Conservation (phyloP, 2,888 invertebrate species). For the Hemistola chrysoprasaria region DNA sequence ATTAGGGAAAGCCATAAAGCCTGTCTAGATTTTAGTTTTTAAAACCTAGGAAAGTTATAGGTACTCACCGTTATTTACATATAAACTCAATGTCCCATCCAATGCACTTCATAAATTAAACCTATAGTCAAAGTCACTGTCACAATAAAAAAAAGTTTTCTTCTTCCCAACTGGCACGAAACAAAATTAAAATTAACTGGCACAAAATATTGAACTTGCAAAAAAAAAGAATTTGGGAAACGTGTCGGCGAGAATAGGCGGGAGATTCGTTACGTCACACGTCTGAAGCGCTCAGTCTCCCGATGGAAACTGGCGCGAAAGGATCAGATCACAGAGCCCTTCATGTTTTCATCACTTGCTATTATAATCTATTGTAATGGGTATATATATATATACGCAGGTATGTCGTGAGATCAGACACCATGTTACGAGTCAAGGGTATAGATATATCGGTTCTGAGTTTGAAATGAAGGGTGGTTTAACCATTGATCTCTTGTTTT, state of each 20-base stretch:
- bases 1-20: too few species aligned
- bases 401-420: too few species aligned
- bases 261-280: constrained; percentile 40
- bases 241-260: constrained; percentile 27
- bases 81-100: background rate
- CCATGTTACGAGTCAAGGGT: too few species aligned
- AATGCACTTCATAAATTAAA: constrained; percentile 8
- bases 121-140: constrained; percentile 7
- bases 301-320: constrained; percentile 51
- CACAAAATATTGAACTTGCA: constrained; percentile 18
- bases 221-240: constrained; percentile 15
- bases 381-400: too few species aligned
- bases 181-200: background rate
- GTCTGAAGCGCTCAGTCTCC: constrained; percentile 42
- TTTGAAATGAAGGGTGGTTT: too few species aligned
- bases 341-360: constrained; percentile 27
- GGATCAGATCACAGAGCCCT: constrained; percentile 25
- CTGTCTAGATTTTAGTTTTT: too few species aligned
- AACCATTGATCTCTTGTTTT: too few species aligned
- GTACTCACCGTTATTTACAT: too few species aligned
- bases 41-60: too few species aligned
- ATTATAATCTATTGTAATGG: constrained; percentile 1
- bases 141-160: constrained; percentile 10
- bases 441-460: too few species aligned
- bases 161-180: constrained; percentile 2